Evolutionary conservation across 2,113 vertebrate genomes (phyloP).

Genomic region (Pachypanchax playfairii): DNA sequence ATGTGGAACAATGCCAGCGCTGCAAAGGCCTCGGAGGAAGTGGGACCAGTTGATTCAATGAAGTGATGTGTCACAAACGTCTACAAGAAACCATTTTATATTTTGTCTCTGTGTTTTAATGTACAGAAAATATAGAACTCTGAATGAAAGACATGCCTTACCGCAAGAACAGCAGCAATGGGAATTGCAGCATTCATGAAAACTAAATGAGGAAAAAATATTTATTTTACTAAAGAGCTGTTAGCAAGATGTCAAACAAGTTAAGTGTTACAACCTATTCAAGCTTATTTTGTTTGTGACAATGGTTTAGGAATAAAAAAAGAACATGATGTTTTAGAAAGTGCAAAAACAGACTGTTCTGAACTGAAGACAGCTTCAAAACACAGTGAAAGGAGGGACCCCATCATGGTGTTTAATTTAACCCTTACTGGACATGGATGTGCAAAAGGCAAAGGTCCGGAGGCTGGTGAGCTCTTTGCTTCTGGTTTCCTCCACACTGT

Average conservation of each 20-base stretch:
- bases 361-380: no score
- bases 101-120: background rate
- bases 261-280: no score
- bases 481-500: constrained; percentile 90
- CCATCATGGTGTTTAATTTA: background rate
- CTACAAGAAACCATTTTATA: constrained; percentile 64
- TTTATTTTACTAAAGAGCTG: no score
- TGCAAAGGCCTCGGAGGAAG: constrained; percentile 88
- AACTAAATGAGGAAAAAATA: constrained; percentile 77
- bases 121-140: background rate
- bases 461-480: constrained; percentile 85
- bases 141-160: constrained; percentile 73
- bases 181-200: constrained; percentile 98
- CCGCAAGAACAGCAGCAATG: constrained; percentile 94
- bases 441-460: constrained; percentile 68
- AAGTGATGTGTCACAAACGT: constrained; percentile 88
- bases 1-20: constrained; percentile 95
- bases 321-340: no score
- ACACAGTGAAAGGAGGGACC: no score
- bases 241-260: no score
- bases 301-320: background rate
- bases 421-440: constrained; percentile 71
- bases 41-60: constrained; percentile 65
- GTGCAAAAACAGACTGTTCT: no score
- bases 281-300: no score